A percentile compares a stretch with the other conserved stretches of the same genome.
Evolutionary conservation across 2,888 invertebrate species (phyloP).

Genomic region (Sphaeridia pumilis): DNA sequence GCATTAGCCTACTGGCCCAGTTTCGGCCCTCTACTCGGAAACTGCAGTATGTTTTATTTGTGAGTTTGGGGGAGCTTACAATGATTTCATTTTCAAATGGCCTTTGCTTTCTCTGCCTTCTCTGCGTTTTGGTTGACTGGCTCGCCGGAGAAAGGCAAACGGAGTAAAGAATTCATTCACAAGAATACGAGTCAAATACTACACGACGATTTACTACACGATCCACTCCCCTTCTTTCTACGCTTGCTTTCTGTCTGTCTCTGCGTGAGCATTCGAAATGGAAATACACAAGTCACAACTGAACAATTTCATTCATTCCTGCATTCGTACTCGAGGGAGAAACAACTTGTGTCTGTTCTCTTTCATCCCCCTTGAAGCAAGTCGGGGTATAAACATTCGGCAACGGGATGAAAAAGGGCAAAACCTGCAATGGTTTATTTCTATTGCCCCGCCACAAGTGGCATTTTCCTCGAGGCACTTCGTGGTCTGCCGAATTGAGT

Average conservation of each 20-base stretch:
- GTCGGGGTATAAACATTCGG: no score
- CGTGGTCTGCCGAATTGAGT: no score
- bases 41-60: neutral
- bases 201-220: neutral
- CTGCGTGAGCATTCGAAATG: neutral
- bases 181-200: neutral
- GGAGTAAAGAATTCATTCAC: slow-evolving; percentile 9
- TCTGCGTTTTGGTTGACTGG: neutral
- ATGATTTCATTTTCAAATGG: neutral
- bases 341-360: neutral
- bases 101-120: neutral
- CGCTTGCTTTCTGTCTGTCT: neutral
- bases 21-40: neutral
- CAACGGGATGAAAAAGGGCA: no score
- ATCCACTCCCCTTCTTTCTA: neutral
- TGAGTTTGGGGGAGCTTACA: neutral
- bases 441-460: neutral
- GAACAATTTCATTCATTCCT: slow-evolving; percentile 2
- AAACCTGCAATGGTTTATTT: no score
- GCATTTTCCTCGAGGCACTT: neutral
- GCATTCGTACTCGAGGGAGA: neutral
- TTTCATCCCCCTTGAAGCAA: no score
- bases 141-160: slow-evolving; percentile 2
- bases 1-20: neutral
- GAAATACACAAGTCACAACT: slow-evolving; percentile 1